phyloP scores from a whole-genome alignment of 1,140 invertebrate genomes.

The Psilanteris sp. region DNA sequence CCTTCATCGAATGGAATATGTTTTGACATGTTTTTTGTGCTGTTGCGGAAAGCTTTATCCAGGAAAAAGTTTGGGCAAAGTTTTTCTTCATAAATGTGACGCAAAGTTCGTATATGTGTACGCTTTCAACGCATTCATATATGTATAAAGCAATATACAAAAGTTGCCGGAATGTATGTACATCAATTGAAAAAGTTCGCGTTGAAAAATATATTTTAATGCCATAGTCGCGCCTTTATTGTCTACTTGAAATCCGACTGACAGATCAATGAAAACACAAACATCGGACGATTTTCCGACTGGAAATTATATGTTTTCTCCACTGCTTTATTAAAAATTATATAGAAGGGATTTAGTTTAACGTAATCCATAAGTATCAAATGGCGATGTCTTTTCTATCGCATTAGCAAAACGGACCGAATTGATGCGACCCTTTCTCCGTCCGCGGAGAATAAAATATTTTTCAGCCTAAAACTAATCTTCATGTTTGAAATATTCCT shows the following conservation, averaged over 20 bases:
- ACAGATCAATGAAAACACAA: slow-evolving; percentile 14
- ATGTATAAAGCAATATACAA: slow-evolving; percentile 53
- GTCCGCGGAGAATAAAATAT: too few relatives aligned
- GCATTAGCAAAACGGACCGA: too few relatives aligned
- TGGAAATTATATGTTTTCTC: too few relatives aligned
- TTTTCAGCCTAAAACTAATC: too few relatives aligned
- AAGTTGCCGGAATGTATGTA: slow-evolving; percentile 53
- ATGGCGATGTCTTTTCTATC: too few relatives aligned
- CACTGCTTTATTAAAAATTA: too few relatives aligned
- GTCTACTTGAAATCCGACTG: slow-evolving; percentile 23
- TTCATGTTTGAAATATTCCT: too few relatives aligned
- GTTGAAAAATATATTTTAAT: slow-evolving; percentile 50
- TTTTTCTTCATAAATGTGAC: slow-evolving; percentile 48
- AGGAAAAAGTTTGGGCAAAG: slow-evolving; percentile 42
- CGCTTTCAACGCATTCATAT: slow-evolving; percentile 50
- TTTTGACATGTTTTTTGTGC: slow-evolving; percentile 49
- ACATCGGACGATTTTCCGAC: background rate
- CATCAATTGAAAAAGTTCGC: slow-evolving; percentile 49
- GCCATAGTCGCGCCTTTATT: slow-evolving; percentile 31
- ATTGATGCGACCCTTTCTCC: too few relatives aligned
- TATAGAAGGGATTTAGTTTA: too few relatives aligned
- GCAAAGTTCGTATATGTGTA: slow-evolving; percentile 34
- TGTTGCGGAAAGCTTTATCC: slow-evolving; percentile 42
- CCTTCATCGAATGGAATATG: slow-evolving; percentile 37
- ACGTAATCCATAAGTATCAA: too few relatives aligned